A percentile compares a stretch with the other conserved stretches of the same genome.
These are phyloP conservation scores for Xylocopa sonorina DNA, from an alignment of 1,140 invertebrate genomes.

Conservation along the genomic window DNA sequence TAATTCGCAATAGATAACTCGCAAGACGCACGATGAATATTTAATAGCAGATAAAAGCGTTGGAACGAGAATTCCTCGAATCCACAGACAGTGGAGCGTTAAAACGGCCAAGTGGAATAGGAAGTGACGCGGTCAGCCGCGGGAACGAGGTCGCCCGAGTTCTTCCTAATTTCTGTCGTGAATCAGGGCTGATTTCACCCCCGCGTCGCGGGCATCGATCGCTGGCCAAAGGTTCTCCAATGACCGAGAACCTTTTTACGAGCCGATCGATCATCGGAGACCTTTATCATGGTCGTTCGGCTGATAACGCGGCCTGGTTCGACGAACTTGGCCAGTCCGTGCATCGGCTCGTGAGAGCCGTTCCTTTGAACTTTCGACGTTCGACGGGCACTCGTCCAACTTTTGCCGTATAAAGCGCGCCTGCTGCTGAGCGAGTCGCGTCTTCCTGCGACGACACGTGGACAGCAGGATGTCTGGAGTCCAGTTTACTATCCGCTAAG, in stretches of 20 bases:
- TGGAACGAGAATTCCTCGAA: too few species aligned
- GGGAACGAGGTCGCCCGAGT: too few species aligned
- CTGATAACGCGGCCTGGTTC: slow-evolving; percentile 37
- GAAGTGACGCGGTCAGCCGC: too few species aligned
- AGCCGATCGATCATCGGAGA: slow-evolving; percentile 55
- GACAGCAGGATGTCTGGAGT: neutral
- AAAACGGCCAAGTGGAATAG: too few species aligned
- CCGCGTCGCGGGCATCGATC: too few species aligned
- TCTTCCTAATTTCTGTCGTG: too few species aligned
- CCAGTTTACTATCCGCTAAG: too few species aligned
- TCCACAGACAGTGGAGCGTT: too few species aligned
- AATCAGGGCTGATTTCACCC: neutral
- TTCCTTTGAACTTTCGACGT: slow-evolving; percentile 47
- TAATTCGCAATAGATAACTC: too few species aligned
- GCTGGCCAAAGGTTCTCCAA: neutral
- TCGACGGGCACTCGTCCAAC: slow-evolving; percentile 45
- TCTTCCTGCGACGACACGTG: neutral
- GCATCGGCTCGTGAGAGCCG: slow-evolving; percentile 18
- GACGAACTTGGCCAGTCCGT: slow-evolving; percentile 46
- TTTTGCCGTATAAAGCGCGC: slow-evolving; percentile 30
- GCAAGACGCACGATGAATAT: too few species aligned
- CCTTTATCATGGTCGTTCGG: slow-evolving; percentile 26
- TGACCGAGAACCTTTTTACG: slow-evolving; percentile 58
- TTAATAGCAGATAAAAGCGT: too few species aligned
- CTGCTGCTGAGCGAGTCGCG: neutral